These are phyloP conservation scores for Falco berigora DNA, from an alignment of 2,797 vertebrate species.

Conservation along the genomic window DNA sequence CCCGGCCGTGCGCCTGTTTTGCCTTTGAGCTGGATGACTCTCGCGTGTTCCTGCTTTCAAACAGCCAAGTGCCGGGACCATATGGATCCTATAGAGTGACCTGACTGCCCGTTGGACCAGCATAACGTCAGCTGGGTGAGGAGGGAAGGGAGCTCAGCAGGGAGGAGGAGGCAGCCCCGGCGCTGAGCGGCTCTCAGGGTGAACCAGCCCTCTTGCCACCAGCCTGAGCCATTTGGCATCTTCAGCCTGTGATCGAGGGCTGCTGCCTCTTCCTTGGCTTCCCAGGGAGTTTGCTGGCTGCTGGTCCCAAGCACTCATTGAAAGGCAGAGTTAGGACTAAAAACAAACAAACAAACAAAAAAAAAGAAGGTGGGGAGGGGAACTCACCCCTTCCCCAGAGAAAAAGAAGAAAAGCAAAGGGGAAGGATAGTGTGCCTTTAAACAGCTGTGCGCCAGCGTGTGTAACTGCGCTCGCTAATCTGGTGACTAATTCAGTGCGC, in stretches of 20 bases:
- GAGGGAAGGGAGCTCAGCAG: neutral
- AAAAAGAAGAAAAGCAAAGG: neutral
- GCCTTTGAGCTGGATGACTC: conserved; percentile 12
- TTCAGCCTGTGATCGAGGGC: neutral
- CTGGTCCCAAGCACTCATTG: neutral
- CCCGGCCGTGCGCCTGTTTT: neutral
- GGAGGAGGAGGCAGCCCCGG: neutral
- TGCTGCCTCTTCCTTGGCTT: neutral
- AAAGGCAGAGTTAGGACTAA: neutral
- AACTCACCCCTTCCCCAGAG: fast-evolving
- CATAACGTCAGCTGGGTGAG: neutral
- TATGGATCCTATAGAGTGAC: neutral
- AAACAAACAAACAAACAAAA: neutral
- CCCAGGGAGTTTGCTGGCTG: neutral
- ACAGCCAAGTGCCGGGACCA: neutral
- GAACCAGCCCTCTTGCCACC: neutral
- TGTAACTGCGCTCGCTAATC: conserved; percentile 52
- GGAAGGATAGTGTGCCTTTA: conserved; percentile 57
- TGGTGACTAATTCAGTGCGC: conserved; percentile 54
- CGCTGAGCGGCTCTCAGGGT: neutral
- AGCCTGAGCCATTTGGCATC: neutral
- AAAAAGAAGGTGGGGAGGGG: fast-evolving
- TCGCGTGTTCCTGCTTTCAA: neutral
- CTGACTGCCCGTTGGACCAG: neutral
- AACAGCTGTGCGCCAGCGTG: conserved; percentile 47